Conservation (phyloP, 2,797 vertebrate genomes). For the Dryobates pubescens region DNA sequence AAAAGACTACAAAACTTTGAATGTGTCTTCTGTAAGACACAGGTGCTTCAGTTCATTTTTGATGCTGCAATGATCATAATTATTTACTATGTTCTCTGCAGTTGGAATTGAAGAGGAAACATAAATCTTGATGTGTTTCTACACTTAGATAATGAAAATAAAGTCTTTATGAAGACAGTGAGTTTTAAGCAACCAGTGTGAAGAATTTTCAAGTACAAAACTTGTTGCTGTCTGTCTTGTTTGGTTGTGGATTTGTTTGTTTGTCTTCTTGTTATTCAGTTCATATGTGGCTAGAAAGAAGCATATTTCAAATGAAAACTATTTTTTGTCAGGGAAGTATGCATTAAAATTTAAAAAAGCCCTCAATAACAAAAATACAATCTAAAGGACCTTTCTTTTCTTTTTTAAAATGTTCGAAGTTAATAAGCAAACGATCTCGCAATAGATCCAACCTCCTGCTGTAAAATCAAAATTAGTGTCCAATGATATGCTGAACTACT, state of each 20-base stretch:
- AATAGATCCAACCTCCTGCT: slow-evolving; percentile 9
- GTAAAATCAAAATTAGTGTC: slow-evolving; percentile 50
- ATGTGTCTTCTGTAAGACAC: background rate
- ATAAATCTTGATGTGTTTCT: background rate
- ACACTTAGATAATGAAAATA: background rate
- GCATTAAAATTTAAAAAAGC: background rate
- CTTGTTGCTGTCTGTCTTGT: background rate
- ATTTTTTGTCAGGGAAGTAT: background rate
- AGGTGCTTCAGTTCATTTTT: background rate
- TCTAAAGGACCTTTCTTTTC: background rate
- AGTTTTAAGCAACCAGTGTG: background rate
- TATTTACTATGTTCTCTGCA: background rate
- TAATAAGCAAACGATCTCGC: slow-evolving; percentile 19
- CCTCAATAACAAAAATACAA: slow-evolving; percentile 34
- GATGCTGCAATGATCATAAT: background rate
- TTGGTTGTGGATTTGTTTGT: too few species aligned
- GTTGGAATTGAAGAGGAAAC: background rate
- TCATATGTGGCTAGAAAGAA: background rate
- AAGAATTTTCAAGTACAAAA: background rate
- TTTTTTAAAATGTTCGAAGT: background rate
- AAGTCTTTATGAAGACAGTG: background rate
- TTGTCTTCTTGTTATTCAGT: background rate
- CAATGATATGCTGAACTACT: background rate
- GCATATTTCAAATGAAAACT: slow-evolving; percentile 1
- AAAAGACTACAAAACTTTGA: background rate